phyloP scores from a whole-genome alignment of 2,888 invertebrate genomes.

The Bombylius major region DNA sequence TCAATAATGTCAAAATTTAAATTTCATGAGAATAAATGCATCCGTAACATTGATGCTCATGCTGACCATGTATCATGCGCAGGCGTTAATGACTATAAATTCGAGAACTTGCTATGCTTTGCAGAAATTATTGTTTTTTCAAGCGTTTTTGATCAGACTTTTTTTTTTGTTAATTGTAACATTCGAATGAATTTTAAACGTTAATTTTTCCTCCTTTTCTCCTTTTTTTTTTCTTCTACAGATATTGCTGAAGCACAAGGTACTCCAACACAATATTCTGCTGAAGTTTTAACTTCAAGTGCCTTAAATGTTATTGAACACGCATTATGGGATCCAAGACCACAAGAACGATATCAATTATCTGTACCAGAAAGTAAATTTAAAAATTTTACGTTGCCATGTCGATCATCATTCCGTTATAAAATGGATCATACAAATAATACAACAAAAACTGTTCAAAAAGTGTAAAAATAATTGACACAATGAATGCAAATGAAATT shows the following conservation, averaged over 20 bases:
- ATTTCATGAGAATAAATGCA: too few relatives aligned
- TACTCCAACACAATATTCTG: conserved; percentile 51
- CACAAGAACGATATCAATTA: conserved; percentile 39
- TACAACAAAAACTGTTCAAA: conserved; percentile 6
- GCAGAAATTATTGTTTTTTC: too few relatives aligned
- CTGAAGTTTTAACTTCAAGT: conserved; percentile 46
- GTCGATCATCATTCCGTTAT: conserved; percentile 34
- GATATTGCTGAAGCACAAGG: conserved; percentile 38
- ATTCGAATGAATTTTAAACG: too few relatives aligned
- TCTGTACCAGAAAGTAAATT: conserved; percentile 32
- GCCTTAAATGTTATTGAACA: conserved; percentile 50
- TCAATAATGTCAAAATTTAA: too few relatives aligned
- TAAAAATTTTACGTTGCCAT: conserved; percentile 33
- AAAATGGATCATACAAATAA: conserved; percentile 10
- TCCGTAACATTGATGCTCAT: too few relatives aligned
- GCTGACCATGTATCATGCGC: too few relatives aligned
- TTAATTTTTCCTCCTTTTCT: too few relatives aligned
- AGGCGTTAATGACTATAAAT: too few relatives aligned
- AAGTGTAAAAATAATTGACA: conserved; percentile 8
- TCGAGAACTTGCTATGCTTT: too few relatives aligned
- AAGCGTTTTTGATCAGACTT: too few relatives aligned
- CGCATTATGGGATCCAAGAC: conserved; percentile 44
- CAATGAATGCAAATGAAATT: not conserved
- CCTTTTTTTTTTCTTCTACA: conserved; percentile 6
- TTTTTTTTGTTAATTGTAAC: too few relatives aligned